Base-by-base conservation (phyloP, 2,113 vertebrate species). In the Procavia capensis region DNA sequence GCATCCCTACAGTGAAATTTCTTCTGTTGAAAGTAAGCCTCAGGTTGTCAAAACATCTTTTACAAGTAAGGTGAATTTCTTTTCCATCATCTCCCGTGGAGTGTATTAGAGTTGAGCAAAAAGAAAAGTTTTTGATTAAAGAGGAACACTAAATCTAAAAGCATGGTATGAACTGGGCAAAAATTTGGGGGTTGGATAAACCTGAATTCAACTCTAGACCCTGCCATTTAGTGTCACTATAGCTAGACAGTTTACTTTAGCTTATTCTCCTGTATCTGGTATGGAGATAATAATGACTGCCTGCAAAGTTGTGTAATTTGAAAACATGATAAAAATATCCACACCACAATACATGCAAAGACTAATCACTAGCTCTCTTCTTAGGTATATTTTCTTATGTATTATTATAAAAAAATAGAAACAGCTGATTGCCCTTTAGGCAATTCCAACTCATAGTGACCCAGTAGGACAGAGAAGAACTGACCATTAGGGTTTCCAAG, bases 111-210 rank as follows among this genome's bases (percentile, higher is more conserved):
- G 8, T 82, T n/a, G 68, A 41, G 43, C 50, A n/a, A 82, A 90
- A 80, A 61, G 6, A 24, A 70, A 59, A 75, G 9, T 45, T 54
- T 78, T 82, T 83, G 83, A 80, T 84, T 74, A 95, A 43, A 88
- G 70, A 85, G 45, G 31, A 94, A 93, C 92, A 31, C 41, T 68
- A 57, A 85, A 47, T 91, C 50, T 74, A 93, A 95, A 92, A 85
- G 25, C 63, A 45, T 64, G 10, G 14, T 41, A 20, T 84, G 57
- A 24, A 75, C 36, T 75, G n/a, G 64, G 8, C 41, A 91, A 43
- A 84, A 86, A 91, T 59, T 84, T 82, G 59, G 79, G 72, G 68
- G 34, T 54, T 82, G 34, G n/a, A 14, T 78, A 43, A 86, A 31
- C 47, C 39, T 72, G 47, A 80, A 70, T 84, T 88, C 70, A 80